phyloP scores from a whole-genome alignment of 2,797 vertebrate genomes.

The Amblyopsis hoosieri region DNA sequence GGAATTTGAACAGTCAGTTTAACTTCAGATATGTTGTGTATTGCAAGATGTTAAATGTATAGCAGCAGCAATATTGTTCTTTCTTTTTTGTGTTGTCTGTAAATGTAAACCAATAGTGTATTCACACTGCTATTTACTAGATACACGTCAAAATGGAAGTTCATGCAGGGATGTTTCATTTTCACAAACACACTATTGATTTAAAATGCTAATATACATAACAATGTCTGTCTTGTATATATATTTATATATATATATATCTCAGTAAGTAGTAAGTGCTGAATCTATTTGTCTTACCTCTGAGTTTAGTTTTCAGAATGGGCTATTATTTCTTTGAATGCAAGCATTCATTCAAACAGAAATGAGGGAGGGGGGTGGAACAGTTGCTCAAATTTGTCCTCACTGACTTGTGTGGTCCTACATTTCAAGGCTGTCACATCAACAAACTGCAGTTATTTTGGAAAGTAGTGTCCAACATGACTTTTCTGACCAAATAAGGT shows the following conservation, averaged over 20 bases:
- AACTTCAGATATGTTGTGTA: not conserved
- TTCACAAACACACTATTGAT: not conserved
- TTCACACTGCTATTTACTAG: too few species aligned
- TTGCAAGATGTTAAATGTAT: not conserved
- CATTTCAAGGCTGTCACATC: conserved; percentile 74
- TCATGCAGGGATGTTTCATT: conserved; percentile 7
- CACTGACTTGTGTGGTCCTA: conserved; percentile 73
- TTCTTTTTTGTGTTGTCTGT: not conserved
- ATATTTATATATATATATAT: not conserved
- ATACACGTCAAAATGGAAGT: conserved; percentile 3
- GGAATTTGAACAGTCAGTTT: conserved; percentile 1
- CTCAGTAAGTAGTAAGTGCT: conserved; percentile 21
- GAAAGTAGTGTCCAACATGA: conserved; percentile 68
- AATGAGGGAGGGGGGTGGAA: conserved; percentile 40
- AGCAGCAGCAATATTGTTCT: not conserved
- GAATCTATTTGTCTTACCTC: conserved; percentile 22
- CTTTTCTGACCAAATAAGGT: conserved; percentile 82
- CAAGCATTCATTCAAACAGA: conserved; percentile 44
- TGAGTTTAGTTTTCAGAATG: conserved; percentile 12
- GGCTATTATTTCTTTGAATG: conserved; percentile 20
- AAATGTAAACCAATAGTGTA: conserved; percentile 4
- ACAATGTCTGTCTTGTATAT: conserved; percentile 3
- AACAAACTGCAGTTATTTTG: conserved; percentile 79
- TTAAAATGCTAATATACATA: not conserved
- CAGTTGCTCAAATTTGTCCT: conserved; percentile 61